A percentile compares a stretch with the other conserved stretches of the same genome.
phyloP scores from a whole-genome alignment of 2,888 invertebrate species.

The Cotesia congregata region DNA sequence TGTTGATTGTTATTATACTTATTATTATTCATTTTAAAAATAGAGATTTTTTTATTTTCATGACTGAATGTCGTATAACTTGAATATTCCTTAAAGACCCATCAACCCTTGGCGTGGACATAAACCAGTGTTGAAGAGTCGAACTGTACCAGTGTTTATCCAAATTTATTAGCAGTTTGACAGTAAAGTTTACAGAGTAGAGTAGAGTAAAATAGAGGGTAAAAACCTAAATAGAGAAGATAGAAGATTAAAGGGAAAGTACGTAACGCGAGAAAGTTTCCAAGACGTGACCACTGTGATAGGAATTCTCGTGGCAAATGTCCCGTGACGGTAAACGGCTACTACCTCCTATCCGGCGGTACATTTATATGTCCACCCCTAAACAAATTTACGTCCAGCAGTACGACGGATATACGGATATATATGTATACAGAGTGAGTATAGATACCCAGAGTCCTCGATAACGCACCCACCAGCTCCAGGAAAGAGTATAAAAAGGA shows the following conservation, averaged over 20 bases:
- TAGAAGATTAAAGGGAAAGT: slow-evolving; percentile 23
- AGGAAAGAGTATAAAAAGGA: too few species aligned
- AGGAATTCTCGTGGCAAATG: slow-evolving; percentile 60
- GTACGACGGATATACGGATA: slow-evolving; percentile 34
- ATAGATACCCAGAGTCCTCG: background rate
- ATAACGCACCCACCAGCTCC: slow-evolving; percentile 24
- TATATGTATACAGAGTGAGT: too few species aligned
- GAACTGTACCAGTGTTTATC: slow-evolving; percentile 16
- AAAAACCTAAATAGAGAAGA: slow-evolving; percentile 4
- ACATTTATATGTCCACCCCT: slow-evolving; percentile 61
- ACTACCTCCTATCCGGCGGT: slow-evolving; percentile 36
- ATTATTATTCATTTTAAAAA: too few species aligned
- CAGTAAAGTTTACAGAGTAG: background rate
- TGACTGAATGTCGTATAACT: background rate
- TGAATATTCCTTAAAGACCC: slow-evolving; percentile 42
- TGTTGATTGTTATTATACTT: too few species aligned
- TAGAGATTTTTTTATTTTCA: background rate
- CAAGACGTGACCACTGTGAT: slow-evolving; percentile 38
- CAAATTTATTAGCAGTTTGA: slow-evolving; percentile 23
- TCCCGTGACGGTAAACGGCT: slow-evolving; percentile 64
- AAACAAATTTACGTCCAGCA: slow-evolving; percentile 65
- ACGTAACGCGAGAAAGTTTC: slow-evolving; percentile 28
- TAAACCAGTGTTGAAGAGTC: background rate
- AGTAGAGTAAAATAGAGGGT: background rate
- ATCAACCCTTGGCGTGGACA: slow-evolving; percentile 36